A percentile compares a stretch with the other conserved stretches of the same genome.
Evolutionary conservation across 2,797 vertebrate species (phyloP).

Genomic region (Gobionotothen gibberifrons): DNA sequence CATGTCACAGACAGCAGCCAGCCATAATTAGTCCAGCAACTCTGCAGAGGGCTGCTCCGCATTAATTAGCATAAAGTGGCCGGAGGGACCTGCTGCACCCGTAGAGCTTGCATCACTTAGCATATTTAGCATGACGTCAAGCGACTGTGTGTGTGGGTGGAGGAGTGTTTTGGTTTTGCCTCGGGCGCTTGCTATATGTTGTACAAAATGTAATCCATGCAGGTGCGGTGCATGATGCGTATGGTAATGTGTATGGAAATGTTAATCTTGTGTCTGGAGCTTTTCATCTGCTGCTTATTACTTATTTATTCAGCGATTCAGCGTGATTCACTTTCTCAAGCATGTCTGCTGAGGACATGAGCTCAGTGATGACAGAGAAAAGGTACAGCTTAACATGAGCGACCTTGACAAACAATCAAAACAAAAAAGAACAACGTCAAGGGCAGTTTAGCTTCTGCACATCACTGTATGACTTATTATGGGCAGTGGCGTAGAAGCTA

Average conservation of each 20-base stretch:
- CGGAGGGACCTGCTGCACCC: constrained; percentile 73
- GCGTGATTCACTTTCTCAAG: constrained; percentile 3
- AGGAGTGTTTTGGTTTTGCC: constrained; percentile 24
- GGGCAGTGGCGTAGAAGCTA: neutral
- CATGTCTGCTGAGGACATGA: constrained; percentile 13
- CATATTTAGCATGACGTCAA: constrained; percentile 68
- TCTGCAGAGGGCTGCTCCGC: constrained; percentile 80
- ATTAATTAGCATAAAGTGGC: constrained; percentile 85
- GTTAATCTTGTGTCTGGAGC: constrained; percentile 16
- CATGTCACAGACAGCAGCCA: constrained; percentile 74
- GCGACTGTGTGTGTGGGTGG: constrained; percentile 12
- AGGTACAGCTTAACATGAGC: constrained; percentile 22
- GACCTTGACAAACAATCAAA: constrained; percentile 52
- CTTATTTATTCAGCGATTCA: constrained; percentile 49
- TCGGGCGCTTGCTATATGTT: constrained; percentile 15
- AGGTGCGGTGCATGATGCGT: constrained; percentile 36
- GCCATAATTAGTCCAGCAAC: constrained; percentile 81
- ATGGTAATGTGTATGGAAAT: constrained; percentile 38
- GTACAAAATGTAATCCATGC: constrained; percentile 25
- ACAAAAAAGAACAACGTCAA: constrained; percentile 23
- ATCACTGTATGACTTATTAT: constrained; percentile 10
- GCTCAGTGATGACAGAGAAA: constrained; percentile 36
- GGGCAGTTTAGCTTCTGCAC: constrained; percentile 4
- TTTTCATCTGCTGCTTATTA: constrained; percentile 33
- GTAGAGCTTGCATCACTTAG: constrained; percentile 64